phyloP scores from a whole-genome alignment of 1,140 invertebrate genomes.

The Apis cerana region DNA sequence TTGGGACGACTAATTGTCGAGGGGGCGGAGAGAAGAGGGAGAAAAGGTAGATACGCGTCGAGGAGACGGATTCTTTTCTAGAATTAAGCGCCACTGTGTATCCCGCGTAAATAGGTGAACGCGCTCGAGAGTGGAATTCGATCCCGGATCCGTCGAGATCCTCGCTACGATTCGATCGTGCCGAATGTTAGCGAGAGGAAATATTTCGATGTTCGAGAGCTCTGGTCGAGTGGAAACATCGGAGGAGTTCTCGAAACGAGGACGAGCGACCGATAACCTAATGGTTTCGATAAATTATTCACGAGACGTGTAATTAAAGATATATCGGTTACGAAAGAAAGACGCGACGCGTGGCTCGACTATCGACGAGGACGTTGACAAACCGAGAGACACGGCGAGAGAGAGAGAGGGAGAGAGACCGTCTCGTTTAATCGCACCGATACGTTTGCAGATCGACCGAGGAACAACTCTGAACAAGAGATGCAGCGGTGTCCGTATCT shows the following conservation, averaged over 20 bases:
- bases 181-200: background rate
- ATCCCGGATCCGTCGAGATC: no score
- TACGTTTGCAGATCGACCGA: conserved; percentile 71
- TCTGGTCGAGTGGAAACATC: background rate
- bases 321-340: background rate
- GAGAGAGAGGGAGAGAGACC: no score
- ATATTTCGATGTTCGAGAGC: background rate
- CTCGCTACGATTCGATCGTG: conserved; percentile 9
- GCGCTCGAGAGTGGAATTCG: conserved; percentile 13
- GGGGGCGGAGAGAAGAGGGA: background rate
- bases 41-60: conserved; percentile 9
- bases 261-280: background rate
- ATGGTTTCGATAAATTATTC: conserved; percentile 12
- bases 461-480: conserved; percentile 72
- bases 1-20: background rate
- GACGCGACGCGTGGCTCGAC: background rate
- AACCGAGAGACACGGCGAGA: no score
- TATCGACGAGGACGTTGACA: background rate
- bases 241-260: background rate
- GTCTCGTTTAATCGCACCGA: background rate
- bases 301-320: conserved; percentile 7
- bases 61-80: background rate
- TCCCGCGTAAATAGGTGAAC: background rate
- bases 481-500: conserved; percentile 95
- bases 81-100: background rate